Base-by-base conservation (phyloP, 2,797 vertebrate species). In the Sebastes dallii region DNA sequence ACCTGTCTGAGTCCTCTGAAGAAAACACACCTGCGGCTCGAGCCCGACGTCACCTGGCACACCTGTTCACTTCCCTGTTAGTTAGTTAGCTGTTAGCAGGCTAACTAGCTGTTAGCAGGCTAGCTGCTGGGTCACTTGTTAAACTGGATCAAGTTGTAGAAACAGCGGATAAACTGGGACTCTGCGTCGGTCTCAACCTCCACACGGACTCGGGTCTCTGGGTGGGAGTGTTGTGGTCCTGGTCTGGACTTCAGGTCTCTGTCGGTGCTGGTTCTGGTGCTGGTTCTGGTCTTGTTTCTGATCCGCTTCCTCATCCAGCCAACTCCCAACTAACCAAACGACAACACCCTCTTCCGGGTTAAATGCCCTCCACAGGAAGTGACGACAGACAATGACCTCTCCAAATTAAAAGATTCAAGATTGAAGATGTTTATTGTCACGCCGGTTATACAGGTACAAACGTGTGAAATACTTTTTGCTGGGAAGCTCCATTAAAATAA, bases 271-370 rank as follows among this genome's bases (percentile, higher is more conserved):
- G 20, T n/a, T 52, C 52, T 62, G 25, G 32, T 61, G 4, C 7
- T 8, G 24, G 18, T 22, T 24, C 52, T 62, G 61, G 36, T 50
- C 12, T 58, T 20, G 30, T n/a, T 62, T 18, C 22, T 3, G 52
- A 10, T 46, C 10, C 11, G 46, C 25, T 81, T 82, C 86, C 82
- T 81, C 22, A 32, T 70, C 20, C 75, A 74, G 86, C 66, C 87
- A 86, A 88, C 84, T 86, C 88, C 84, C 84, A 62, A 60, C 36
- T 39, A 39, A 39, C 2, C 3, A 36, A 29, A 32, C 3, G 65
- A 65, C 91, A 72, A 70, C 86, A 13, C 88, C 87, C 67, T 59
- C 46, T 90, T 90, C 92, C 88, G 84, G 74, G 80, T 89, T 91
- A 76, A 66, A 4, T 46, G 16, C 42, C 42, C 6, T 46, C 16